Evolutionary conservation across 1,140 invertebrate species (phyloP).

Genomic region (Lineus longissimus): DNA sequence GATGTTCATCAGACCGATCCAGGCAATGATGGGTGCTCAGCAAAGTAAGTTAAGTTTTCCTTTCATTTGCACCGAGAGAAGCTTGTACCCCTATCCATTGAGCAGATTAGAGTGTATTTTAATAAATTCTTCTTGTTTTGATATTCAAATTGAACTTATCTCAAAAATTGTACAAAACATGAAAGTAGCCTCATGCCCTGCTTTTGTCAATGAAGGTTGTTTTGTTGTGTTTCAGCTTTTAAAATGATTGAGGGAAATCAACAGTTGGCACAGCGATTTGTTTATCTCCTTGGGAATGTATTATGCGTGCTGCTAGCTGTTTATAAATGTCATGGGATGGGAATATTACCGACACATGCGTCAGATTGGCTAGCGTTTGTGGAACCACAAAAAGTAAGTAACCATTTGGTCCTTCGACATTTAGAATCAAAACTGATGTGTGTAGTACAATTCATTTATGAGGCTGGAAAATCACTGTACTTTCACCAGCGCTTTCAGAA

Average conservation of each 20-base stretch:
- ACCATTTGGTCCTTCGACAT: too few relatives aligned
- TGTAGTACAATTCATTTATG: too few relatives aligned
- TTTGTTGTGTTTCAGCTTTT: conserved; percentile 64
- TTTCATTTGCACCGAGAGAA: too few relatives aligned
- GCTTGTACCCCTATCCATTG: too few relatives aligned
- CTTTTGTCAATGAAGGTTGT: too few relatives aligned
- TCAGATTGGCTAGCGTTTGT: conserved; percentile 99
- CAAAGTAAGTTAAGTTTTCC: conserved; percentile 66
- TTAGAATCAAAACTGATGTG: too few relatives aligned
- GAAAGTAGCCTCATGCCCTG: too few relatives aligned
- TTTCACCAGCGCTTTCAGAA: too few relatives aligned
- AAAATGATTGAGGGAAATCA: conserved; percentile 94
- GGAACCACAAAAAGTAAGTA: conserved; percentile 67
- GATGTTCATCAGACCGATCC: conserved; percentile 92
- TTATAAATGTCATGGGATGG: conserved; percentile 99
- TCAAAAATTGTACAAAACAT: too few relatives aligned
- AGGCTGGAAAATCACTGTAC: too few relatives aligned
- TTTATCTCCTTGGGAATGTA: conserved; percentile 92
- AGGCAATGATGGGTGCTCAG: conserved; percentile 87
- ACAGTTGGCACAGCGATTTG: conserved; percentile 80
- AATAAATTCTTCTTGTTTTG: not conserved
- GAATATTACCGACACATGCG: conserved; percentile 91
- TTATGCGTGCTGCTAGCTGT: conserved; percentile 87
- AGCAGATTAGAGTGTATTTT: not conserved
- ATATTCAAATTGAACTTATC: conserved; percentile 9